phyloP scores from a whole-genome alignment of 2,113 vertebrate species.

The Chaetops frenatus region DNA sequence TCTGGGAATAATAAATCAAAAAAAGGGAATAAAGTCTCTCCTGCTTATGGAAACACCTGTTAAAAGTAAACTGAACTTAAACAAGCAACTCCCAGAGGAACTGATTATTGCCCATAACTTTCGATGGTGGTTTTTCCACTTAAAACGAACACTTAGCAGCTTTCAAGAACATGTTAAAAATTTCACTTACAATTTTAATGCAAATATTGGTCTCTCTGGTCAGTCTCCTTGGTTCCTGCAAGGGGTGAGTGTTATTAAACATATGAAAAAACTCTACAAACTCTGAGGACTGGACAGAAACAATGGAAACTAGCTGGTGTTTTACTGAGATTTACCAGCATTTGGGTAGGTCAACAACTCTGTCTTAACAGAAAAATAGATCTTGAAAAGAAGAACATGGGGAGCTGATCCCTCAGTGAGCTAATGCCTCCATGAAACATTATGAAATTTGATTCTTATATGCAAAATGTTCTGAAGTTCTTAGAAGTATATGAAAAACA shows the following conservation, averaged over 20 bases:
- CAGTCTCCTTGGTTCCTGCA: background rate
- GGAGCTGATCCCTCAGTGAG: background rate
- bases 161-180: background rate
- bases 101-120: constrained; percentile 13
- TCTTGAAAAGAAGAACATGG: background rate
- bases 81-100: background rate
- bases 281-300: background rate
- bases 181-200: background rate
- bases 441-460: background rate
- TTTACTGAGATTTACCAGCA: background rate
- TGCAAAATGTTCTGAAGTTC: background rate
- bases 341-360: background rate
- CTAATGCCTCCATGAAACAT: background rate
- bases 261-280: background rate
- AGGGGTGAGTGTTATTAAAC: background rate
- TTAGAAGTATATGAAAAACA: background rate
- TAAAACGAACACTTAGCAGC: background rate
- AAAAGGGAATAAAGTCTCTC: background rate
- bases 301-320: background rate
- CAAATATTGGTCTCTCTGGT: background rate
- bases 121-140: background rate
- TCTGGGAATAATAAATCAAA: constrained; percentile 42
- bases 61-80: background rate
- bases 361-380: background rate
- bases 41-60: background rate